phyloP scores from a whole-genome alignment of 1,140 invertebrate genomes.

The Tetramorium alpestre region DNA sequence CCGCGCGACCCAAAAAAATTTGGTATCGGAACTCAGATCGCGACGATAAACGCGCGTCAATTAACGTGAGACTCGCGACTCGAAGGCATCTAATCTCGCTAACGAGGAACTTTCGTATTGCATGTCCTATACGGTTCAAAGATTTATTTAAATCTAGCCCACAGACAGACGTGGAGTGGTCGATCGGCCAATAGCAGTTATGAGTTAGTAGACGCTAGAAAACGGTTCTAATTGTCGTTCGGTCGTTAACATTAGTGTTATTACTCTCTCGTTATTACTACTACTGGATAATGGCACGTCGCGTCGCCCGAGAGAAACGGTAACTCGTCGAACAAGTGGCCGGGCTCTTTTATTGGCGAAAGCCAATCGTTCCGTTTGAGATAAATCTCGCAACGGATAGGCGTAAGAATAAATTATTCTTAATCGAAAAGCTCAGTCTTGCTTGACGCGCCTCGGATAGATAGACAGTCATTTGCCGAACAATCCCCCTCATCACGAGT shows the following conservation, averaged over 20 bases:
- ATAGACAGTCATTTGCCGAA: constrained; percentile 20
- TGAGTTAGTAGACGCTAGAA: constrained; percentile 49
- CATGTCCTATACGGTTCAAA: constrained; percentile 34
- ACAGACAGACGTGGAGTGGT: constrained; percentile 48
- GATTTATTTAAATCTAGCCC: constrained; percentile 42
- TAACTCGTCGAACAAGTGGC: constrained; percentile 35
- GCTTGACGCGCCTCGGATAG: constrained; percentile 13
- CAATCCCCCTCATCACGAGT: constrained; percentile 1
- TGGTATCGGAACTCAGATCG: not conserved
- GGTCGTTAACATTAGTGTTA: constrained; percentile 53
- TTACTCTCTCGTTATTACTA: constrained; percentile 62
- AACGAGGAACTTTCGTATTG: constrained; percentile 63
- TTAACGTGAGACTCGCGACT: constrained; percentile 37
- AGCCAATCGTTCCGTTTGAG: constrained; percentile 25
- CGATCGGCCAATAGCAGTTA: constrained; percentile 16
- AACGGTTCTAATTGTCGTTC: constrained; percentile 51
- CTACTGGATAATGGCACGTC: constrained; percentile 65
- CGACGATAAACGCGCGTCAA: not conserved
- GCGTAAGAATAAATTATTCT: constrained; percentile 44
- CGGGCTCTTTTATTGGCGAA: constrained; percentile 24
- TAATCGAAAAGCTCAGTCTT: constrained; percentile 43
- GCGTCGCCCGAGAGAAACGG: constrained; percentile 39
- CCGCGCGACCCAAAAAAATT: not conserved
- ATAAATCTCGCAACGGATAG: constrained; percentile 5
- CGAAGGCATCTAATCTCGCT: constrained; percentile 52